Evolutionary conservation across 1,140 invertebrate genomes (phyloP).

Genomic region (Delia radicum): DNA sequence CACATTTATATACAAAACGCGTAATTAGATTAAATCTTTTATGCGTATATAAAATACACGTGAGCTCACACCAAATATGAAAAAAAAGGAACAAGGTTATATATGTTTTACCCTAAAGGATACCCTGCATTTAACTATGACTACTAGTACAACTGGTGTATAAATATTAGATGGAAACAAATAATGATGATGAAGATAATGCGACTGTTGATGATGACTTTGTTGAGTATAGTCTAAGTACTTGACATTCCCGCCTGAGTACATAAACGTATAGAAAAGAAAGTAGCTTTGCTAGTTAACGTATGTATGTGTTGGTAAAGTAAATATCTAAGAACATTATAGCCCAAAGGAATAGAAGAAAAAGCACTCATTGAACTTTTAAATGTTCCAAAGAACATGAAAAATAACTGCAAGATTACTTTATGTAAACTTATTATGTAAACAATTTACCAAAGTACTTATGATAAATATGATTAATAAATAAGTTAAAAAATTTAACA

Average conservation of each 20-base stretch:
- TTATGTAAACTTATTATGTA: not conserved
- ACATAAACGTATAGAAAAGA: not conserved
- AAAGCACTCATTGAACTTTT: not conserved
- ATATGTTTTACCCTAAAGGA: not conserved
- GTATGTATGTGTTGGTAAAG: not conserved
- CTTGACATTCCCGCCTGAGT: conserved; percentile 2
- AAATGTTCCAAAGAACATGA: not conserved
- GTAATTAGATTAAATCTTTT: not conserved
- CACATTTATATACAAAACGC: not conserved
- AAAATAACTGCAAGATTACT: not conserved
- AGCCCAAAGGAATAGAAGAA: not conserved
- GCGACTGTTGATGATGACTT: not conserved
- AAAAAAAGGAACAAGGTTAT: not conserved
- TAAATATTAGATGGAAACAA: not conserved
- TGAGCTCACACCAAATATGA: not conserved
- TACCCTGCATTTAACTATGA: not conserved
- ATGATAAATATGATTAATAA: not conserved
- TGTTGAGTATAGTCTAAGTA: not conserved
- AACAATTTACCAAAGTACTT: not conserved
- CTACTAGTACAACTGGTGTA: not conserved
- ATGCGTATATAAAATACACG: not conserved
- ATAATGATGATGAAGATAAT: not conserved
- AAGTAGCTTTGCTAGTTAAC: not conserved
- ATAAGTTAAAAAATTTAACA: not conserved
- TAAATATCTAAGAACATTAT: not conserved